phyloP scores from a whole-genome alignment of 2,113 vertebrate genomes.

The Acinonyx jubatus region DNA sequence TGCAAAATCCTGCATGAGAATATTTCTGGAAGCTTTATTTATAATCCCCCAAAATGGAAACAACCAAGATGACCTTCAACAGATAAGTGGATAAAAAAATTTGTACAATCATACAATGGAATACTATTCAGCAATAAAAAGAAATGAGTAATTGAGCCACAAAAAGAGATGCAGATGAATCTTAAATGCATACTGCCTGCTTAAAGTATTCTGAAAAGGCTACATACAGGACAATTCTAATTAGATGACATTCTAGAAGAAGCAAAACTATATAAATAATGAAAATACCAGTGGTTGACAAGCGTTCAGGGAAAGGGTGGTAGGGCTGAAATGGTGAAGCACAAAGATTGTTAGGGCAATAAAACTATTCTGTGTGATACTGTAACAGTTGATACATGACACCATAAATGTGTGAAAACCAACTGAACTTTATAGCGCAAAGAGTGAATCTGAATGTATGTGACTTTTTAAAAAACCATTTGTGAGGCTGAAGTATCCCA shows the following conservation, averaged over 20 bases:
- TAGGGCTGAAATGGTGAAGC: background rate
- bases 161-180: background rate
- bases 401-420: background rate
- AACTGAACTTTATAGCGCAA: background rate
- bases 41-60: background rate
- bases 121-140: background rate
- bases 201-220: background rate
- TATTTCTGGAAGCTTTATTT: background rate
- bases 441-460: background rate
- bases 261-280: background rate
- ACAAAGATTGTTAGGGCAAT: background rate
- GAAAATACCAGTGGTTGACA: background rate
- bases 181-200: background rate
- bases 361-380: background rate
- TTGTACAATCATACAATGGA: too few relatives aligned
- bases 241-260: background rate
- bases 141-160: background rate
- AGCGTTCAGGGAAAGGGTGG: background rate
- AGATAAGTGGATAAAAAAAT: background rate
- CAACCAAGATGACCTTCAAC: background rate
- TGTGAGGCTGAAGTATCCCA: background rate
- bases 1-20: background rate
- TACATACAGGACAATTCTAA: background rate
- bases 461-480: background rate
- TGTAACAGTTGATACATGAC: background rate